These are phyloP conservation scores for Polietes domitor DNA, from an alignment of 2,888 invertebrate genomes.

Conservation along the genomic window DNA sequence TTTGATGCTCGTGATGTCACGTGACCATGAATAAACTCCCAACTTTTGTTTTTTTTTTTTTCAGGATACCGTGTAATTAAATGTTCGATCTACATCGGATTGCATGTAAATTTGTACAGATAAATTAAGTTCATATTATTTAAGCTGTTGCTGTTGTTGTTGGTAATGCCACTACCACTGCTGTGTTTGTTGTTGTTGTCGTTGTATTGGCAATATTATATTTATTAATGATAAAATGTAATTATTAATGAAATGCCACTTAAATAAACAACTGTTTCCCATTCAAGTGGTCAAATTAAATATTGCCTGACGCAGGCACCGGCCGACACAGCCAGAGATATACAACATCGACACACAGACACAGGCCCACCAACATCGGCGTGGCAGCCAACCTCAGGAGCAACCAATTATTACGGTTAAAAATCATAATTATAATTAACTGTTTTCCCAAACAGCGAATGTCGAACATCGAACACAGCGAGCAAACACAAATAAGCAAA, in stretches of 20 bases:
- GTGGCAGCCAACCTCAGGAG: no score
- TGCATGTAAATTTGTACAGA: no score
- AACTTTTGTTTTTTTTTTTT: no score
- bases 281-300: conserved; percentile 13
- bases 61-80: no score
- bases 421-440: conserved; percentile 27
- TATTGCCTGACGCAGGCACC: not conserved
- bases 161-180: not conserved
- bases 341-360: not conserved
- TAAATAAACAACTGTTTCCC: conserved; percentile 12
- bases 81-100: no score
- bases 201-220: not conserved
- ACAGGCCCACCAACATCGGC: not conserved
- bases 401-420: not conserved
- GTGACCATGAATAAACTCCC: no score
- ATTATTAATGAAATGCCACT: conserved; percentile 24
- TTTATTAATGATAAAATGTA: conserved; percentile 14
- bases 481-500: no score
- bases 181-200: no score
- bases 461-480: not conserved
- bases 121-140: no score
- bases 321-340: not conserved
- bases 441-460: not conserved
- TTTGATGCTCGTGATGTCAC: no score
- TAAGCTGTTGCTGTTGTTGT: no score